phyloP scores from a whole-genome alignment of 2,113 vertebrate genomes.

The Sylvilagus bachmani region DNA sequence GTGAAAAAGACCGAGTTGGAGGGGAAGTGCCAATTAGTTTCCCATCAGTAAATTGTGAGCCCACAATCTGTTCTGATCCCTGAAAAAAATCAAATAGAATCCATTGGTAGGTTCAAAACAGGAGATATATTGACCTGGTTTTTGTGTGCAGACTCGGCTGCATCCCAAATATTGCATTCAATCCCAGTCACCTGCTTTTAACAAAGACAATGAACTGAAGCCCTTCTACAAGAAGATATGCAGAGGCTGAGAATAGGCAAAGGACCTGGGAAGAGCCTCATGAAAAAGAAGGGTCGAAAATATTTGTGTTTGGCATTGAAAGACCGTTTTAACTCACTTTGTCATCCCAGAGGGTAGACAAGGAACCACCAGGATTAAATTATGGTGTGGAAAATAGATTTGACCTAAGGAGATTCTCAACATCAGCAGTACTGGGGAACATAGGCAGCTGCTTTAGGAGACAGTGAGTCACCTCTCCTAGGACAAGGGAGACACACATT shows the following conservation, averaged over 20 bases:
- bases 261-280: background rate
- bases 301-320: background rate
- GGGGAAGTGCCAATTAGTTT: background rate
- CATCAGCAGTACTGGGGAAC: background rate
- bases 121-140: background rate
- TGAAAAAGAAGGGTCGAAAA: background rate
- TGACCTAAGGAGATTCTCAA: background rate
- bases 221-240: conserved; percentile 28
- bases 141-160: conserved; percentile 19
- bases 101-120: background rate
- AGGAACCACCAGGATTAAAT: conserved; percentile 24
- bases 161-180: conserved; percentile 34
- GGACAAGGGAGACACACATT: background rate
- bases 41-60: background rate
- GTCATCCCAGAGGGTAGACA: background rate
- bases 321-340: conserved; percentile 34
- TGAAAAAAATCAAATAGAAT: background rate
- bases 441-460: background rate
- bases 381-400: background rate
- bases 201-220: background rate
- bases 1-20: background rate
- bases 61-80: background rate
- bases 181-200: background rate
- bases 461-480: background rate
- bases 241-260: background rate